Conservation (phyloP, 2,797 vertebrate genomes). For the Pristis pectinata region DNA sequence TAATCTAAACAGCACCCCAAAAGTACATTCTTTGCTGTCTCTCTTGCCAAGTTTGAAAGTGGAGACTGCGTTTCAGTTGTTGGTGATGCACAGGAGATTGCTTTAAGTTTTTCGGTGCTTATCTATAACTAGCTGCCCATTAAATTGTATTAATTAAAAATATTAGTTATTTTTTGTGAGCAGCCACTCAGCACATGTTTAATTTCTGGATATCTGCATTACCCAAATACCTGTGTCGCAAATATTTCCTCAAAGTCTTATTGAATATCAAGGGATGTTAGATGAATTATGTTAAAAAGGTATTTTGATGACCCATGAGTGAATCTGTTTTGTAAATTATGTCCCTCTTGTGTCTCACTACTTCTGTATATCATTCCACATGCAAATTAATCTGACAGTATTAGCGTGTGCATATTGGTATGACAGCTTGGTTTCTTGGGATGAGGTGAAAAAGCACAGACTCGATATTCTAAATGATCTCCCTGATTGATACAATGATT, state of each 20-base stretch:
- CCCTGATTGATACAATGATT: neutral
- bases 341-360: neutral
- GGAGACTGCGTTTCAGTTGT: neutral
- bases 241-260: neutral
- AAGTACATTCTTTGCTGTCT: neutral
- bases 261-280: neutral
- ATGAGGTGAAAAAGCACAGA: neutral
- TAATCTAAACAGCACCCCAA: too few relatives aligned
- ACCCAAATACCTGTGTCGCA: neutral
- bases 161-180: too few relatives aligned
- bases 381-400: neutral
- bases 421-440: neutral
- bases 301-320: neutral
- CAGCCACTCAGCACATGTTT: too few relatives aligned
- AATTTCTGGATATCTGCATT: neutral
- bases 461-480: neutral
- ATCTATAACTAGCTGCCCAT: neutral
- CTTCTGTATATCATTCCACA: neutral
- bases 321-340: neutral
- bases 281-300: neutral
- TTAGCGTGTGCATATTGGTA: neutral
- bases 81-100: neutral
- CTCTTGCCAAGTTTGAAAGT: neutral
- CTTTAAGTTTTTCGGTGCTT: neutral
- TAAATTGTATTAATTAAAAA: too few relatives aligned